Conservation (phyloP, 1,140 invertebrate genomes). For the Proales similis region DNA sequence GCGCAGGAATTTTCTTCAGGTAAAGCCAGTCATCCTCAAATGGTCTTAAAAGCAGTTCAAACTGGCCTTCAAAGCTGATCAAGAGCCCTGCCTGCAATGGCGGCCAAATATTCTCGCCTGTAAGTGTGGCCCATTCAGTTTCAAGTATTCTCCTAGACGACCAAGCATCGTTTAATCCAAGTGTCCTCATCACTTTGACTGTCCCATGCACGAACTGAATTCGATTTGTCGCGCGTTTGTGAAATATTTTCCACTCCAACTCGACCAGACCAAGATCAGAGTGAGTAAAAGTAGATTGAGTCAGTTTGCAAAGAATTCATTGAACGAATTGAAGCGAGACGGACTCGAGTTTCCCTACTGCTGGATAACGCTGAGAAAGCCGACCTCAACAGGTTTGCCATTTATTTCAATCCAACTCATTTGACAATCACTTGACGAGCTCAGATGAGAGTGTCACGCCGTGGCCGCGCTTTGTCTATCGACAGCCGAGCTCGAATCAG, state of each 20-base stretch:
- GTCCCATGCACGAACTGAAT: conserved; percentile 11
- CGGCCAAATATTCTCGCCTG: conserved; percentile 14
- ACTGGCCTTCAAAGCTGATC: neutral
- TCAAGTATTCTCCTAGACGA: too few species aligned
- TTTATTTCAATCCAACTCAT: too few species aligned
- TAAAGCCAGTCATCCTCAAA: neutral
- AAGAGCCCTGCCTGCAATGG: neutral
- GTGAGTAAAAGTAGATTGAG: too few species aligned
- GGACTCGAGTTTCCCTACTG: too few species aligned
- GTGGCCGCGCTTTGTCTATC: conserved; percentile 22
- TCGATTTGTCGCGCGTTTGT: conserved; percentile 6
- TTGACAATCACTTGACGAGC: too few species aligned
- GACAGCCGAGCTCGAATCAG: neutral
- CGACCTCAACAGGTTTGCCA: too few species aligned
- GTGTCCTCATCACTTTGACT: conserved; percentile 10
- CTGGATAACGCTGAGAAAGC: too few species aligned
- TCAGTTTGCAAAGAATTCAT: too few species aligned
- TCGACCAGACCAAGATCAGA: too few species aligned
- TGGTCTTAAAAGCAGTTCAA: neutral
- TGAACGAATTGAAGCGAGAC: too few species aligned
- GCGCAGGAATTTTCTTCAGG: conserved; percentile 9
- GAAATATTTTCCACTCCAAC: conserved; percentile 12
- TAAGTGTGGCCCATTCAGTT: too few species aligned
- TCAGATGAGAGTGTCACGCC: neutral
- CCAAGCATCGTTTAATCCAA: too few species aligned